Evolutionary conservation across 2,888 invertebrate species (phyloP).

Genomic region (Archips crataeganus): DNA sequence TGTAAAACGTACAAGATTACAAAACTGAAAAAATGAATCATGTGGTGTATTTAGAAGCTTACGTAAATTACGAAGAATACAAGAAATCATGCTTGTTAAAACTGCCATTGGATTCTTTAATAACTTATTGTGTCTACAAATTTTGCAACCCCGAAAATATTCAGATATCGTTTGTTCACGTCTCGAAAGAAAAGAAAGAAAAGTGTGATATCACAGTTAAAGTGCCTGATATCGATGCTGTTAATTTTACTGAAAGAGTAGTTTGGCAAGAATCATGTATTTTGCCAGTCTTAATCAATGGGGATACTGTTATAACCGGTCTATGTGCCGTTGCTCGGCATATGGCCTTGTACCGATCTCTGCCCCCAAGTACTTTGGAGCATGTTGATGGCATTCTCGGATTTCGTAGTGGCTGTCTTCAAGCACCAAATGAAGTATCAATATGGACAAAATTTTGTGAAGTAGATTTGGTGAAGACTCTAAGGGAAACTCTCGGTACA

Average conservation of each 20-base stretch:
- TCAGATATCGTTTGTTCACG: constrained; percentile 73
- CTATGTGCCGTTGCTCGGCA: constrained; percentile 89
- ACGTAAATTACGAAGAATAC: constrained; percentile 54
- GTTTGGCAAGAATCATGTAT: constrained; percentile 83
- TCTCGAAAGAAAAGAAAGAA: constrained; percentile 49
- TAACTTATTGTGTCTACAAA: constrained; percentile 87
- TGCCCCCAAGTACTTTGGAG: constrained; percentile 53
- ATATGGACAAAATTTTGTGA: constrained; percentile 98
- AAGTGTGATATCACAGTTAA: constrained; percentile 47
- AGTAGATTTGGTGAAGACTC: constrained; percentile 89
- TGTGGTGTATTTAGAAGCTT: constrained; percentile 64
- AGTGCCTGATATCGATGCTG: constrained; percentile 62
- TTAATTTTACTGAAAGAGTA: constrained; percentile 67
- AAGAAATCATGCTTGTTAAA: constrained; percentile 51
- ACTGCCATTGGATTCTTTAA: constrained; percentile 86
- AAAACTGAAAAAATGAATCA: constrained; percentile 53
- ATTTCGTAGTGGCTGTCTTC: constrained; percentile 92
- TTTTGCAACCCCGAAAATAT: constrained; percentile 81
- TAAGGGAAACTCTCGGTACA: constrained; percentile 73
- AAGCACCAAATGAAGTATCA: constrained; percentile 93
- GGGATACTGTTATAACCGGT: constrained; percentile 90
- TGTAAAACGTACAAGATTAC: neutral
- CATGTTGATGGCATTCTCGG: constrained; percentile 88
- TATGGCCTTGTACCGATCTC: constrained; percentile 62
- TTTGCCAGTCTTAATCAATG: constrained; percentile 88